A percentile compares a stretch with the other conserved stretches of the same genome.
These are phyloP conservation scores for Gambelia wislizenii DNA, from an alignment of 2,797 vertebrate genomes.

Conservation along the genomic window DNA sequence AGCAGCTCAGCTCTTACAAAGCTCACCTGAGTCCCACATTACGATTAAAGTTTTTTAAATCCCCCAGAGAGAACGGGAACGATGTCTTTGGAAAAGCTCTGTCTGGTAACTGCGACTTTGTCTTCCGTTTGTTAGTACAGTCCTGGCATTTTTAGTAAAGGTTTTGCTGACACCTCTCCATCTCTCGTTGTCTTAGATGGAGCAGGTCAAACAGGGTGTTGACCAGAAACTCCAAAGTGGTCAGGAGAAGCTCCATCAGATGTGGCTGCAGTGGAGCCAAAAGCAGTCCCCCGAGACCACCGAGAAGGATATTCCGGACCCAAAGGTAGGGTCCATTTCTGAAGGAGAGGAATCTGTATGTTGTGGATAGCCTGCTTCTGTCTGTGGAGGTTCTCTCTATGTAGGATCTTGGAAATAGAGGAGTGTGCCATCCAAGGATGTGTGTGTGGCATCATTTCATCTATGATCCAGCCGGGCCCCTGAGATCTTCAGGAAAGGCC, in stretches of 20 bases:
- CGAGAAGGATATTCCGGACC: conserved; percentile 27
- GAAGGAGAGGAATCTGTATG: too few species aligned
- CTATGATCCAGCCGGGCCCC: too few species aligned
- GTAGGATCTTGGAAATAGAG: not conserved
- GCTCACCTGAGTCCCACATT: not conserved
- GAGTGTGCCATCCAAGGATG: too few species aligned
- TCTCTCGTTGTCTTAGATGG: conserved; percentile 62
- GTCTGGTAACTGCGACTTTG: not conserved
- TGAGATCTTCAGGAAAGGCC: too few species aligned
- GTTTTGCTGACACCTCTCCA: not conserved
- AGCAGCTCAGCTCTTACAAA: not conserved
- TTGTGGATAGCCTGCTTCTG: not conserved
- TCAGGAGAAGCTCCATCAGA: conserved; percentile 72
- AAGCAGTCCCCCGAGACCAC: not conserved
- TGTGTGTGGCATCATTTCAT: too few species aligned
- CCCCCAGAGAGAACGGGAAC: not conserved
- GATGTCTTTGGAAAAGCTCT: not conserved
- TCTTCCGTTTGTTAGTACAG: too few species aligned
- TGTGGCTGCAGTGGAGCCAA: conserved; percentile 74
- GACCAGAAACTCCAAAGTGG: conserved; percentile 60
- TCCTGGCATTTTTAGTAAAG: too few species aligned
- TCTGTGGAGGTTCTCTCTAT: not conserved
- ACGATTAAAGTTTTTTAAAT: not conserved
- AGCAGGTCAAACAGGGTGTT: conserved; percentile 62
- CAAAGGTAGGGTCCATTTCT: conserved; percentile 38